Base-by-base conservation (phyloP, 1,140 invertebrate genomes). In the Galleria mellonella region DNA sequence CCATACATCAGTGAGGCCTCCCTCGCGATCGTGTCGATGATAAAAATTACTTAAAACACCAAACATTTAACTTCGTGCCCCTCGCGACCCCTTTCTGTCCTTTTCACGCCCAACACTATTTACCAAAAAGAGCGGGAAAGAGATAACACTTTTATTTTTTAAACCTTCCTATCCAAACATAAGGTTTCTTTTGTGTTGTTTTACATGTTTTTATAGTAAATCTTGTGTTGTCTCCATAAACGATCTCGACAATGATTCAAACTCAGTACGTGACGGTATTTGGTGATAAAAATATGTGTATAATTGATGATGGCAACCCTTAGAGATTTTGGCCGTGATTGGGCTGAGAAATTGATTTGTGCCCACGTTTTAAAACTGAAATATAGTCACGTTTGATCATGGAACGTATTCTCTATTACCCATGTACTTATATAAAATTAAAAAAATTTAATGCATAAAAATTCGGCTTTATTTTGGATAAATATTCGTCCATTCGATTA, bases 11-110 rank as follows among this genome's bases (percentile, higher is more conserved):
- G 60, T 40, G 43, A 57, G 77, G 61, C 68, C 76, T 75, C 71
- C 75, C 71, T 68, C 53, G 69, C 47, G 81, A 84, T 84, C 66
- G 81, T 83, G 81, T 84, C 78, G 66, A 75, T 70, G 81, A 84
- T 84, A 83, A 83, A 81, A 81, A 84, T 83, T 81, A 84, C 81
- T 84, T 84, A 84, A 83, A 82, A 79, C 78, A 78, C 81, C 72
- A 79, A 79, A 74, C 78, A 78, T 84, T 84, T 83, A 83, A 81
- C 76, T 72, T 75, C 44, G 53, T 66, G 70, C 68, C 74, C 72
- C 51, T 49, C 32, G 44, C 46, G 65, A 62, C 57, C 51, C 50
- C 59, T 37, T 30, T 31, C 60, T 42, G 30, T 77, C 69, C 43
- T 57, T 54, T 17, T 76, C 68, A 8, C 56, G 17, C 17, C 2